Base-by-base conservation (phyloP, 2,888 invertebrate genomes). In the Ptycholaimellus sp. region DNA sequence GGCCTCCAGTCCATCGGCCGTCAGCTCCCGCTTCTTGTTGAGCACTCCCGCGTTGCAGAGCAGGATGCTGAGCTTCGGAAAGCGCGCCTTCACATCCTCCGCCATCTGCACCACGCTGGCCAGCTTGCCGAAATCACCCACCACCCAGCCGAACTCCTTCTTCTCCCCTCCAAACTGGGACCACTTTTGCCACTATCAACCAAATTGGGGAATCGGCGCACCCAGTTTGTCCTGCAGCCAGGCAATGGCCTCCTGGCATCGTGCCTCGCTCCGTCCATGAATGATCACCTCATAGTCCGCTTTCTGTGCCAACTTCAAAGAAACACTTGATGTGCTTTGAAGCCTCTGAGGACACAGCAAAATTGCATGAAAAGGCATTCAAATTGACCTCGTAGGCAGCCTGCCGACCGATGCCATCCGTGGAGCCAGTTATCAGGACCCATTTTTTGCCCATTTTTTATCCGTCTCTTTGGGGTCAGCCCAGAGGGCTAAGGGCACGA, bases 351-450 rank as follows among this genome's bases (percentile, higher is more conserved):
- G 7, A 33, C 13, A 35, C 19, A 14, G 2, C n/a, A 9, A n/a
- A 4, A 17, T 7, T 16, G 14, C 9, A 23, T 14, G 4, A 17
- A 37, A 19, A 38, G n/a, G 22, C 14, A 3, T 38, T 19, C 20
- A 39, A 11, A 7, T 19, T 14, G n/a, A 38, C 17, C 11, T 21
- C 2, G 21, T 9, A 36, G 4, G 23, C 36, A 30, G 16, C 20
- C 14, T 16, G 9, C 30, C 30, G 17, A 9, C 52, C 52, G 30
- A 52, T 46, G 18, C 53, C 53, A 39, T 52, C 52, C 7, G 53
- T 53, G 23, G 53, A 45, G 7, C 53, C 53, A n/a, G 53, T 53
- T 22, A 53, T 49, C 7, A 53, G 41, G 40, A 51, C n/a, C n/a
- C n/a, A n/a, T n/a, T n/a, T n/a, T n/a, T n/a, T n/a, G n/a, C n/a